These are phyloP conservation scores for Neopelma chrysocephalum DNA, from an alignment of 2,797 vertebrate species.

Conservation along the genomic window DNA sequence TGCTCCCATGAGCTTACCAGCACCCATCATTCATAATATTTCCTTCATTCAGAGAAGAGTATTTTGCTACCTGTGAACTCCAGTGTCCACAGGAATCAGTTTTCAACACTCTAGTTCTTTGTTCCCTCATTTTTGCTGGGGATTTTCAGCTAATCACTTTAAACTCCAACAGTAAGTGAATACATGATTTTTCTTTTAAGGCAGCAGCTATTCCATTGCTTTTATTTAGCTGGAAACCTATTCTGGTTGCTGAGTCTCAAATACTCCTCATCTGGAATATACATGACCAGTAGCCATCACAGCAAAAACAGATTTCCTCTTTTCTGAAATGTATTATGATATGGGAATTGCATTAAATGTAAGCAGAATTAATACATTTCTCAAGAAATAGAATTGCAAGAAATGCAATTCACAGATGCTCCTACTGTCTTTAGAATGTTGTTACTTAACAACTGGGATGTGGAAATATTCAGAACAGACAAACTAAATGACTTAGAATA, in stretches of 20 bases:
- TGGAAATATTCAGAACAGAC: neutral
- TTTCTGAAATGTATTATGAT: neutral
- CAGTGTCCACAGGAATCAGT: neutral
- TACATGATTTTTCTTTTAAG: neutral
- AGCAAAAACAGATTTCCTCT: neutral
- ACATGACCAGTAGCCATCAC: neutral
- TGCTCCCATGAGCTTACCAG: neutral
- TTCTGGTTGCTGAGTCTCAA: neutral
- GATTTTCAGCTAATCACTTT: neutral
- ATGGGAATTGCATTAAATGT: neutral
- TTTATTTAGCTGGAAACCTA: neutral
- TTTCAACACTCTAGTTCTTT: neutral
- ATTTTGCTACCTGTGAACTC: neutral
- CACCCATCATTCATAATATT: neutral
- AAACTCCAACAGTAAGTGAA: neutral
- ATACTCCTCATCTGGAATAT: neutral
- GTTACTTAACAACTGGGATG: neutral
- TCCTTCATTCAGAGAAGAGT: neutral
- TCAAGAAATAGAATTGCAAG: neutral
- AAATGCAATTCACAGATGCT: neutral
- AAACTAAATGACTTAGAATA: neutral
- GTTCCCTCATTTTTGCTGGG: neutral
- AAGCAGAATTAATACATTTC: neutral
- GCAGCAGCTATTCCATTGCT: neutral
- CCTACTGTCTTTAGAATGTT: constrained; percentile 24